Conservation (phyloP, 2,797 vertebrate genomes). For the Tinamus major region DNA sequence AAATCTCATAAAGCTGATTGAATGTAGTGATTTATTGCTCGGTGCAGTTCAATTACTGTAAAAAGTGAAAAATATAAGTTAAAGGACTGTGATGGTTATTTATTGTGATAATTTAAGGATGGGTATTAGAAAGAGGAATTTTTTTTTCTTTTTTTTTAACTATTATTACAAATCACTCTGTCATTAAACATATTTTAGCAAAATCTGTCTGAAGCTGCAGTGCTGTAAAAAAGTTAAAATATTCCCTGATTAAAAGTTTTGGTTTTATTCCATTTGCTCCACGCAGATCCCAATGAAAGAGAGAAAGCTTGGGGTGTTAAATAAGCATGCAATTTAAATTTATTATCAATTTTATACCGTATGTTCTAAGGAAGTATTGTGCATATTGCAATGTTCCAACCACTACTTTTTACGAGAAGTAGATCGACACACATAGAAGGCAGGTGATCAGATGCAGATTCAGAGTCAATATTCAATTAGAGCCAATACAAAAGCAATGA, state of each 20-base stretch:
- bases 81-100: background rate
- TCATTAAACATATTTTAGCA: background rate
- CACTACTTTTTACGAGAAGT: background rate
- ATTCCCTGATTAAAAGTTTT: background rate
- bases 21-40: background rate
- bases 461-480: background rate
- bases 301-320: background rate
- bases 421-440: background rate
- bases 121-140: background rate
- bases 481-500: background rate
- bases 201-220: background rate
- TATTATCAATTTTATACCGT: background rate
- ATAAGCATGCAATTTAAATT: background rate
- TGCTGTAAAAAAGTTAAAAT: background rate
- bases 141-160: background rate
- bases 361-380: background rate
- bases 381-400: background rate
- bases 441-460: background rate
- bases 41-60: background rate
- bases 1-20: background rate
- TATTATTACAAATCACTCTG: background rate
- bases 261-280: background rate
- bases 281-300: background rate
- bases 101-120: background rate
- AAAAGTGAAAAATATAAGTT: constrained; percentile 25